Evolutionary conservation across 2,113 vertebrate genomes (phyloP).

Genomic region (Tachysurus fulvidraco): DNA sequence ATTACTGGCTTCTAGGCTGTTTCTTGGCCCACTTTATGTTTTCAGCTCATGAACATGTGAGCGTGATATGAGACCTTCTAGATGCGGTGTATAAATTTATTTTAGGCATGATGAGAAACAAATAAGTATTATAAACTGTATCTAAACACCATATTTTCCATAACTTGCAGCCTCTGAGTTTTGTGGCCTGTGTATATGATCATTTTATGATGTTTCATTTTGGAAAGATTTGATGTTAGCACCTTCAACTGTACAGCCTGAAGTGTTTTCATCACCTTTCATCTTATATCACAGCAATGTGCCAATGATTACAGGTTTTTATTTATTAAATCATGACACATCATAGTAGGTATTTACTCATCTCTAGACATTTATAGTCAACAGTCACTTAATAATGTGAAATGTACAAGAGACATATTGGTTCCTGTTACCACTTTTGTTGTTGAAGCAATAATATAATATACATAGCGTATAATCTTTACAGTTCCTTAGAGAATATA

Average conservation of each 20-base stretch:
- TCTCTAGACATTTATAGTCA: neutral
- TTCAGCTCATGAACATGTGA: neutral
- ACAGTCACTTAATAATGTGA: neutral
- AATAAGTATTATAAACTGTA: neutral
- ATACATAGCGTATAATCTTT: neutral
- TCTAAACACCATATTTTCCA: no score
- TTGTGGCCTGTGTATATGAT: neutral
- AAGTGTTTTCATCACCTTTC: neutral
- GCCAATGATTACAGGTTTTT: neutral
- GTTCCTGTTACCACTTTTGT: neutral
- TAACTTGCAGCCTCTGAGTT: neutral
- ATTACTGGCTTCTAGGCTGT: slow-evolving; percentile 5
- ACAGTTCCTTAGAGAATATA: neutral
- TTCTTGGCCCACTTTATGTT: neutral
- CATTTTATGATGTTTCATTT: neutral
- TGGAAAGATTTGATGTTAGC: neutral
- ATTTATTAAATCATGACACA: neutral
- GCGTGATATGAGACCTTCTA: neutral
- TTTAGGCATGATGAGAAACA: neutral
- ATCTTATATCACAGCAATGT: neutral
- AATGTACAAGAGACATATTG: neutral
- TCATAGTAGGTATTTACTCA: neutral
- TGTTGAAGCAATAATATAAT: neutral
- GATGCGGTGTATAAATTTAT: neutral
- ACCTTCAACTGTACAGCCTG: neutral